Conservation (phyloP, 2,888 invertebrate genomes). For the Camponotus fellah region DNA sequence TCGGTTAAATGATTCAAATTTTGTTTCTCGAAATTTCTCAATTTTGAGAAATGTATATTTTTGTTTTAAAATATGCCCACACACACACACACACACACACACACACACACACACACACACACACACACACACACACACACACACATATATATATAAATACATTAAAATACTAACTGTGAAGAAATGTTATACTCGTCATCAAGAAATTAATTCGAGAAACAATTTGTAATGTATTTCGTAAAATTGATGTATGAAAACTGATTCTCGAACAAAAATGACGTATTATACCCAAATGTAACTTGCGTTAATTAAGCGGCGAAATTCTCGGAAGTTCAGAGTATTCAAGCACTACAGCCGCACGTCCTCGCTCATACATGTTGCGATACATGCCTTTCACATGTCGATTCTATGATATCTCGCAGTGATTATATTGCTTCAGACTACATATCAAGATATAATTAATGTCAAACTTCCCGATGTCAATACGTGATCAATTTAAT, state of each 20-base stretch:
- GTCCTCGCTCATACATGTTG: background rate
- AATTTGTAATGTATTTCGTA: background rate
- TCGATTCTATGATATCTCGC: constrained; percentile 5
- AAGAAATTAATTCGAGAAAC: background rate
- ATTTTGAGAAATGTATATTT: too few species aligned
- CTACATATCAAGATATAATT: constrained; percentile 34
- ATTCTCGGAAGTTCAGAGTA: constrained; percentile 59
- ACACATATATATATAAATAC: too few species aligned
- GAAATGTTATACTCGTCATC: background rate
- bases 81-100: too few species aligned
- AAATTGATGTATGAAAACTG: background rate
- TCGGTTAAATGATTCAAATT: too few species aligned
- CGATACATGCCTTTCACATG: constrained; percentile 18
- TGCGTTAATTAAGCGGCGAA: constrained; percentile 75
- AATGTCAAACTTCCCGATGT: constrained; percentile 27
- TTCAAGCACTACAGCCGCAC: constrained; percentile 1
- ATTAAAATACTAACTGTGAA: background rate
- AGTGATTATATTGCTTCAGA: constrained; percentile 25
- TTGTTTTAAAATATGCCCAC: background rate
- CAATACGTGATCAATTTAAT: constrained; percentile 16
- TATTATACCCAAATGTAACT: constrained; percentile 67
- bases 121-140: background rate
- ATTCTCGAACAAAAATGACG: background rate
- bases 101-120: too few species aligned
- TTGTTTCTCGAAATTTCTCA: too few species aligned